Percentiles rank a stretch among this genome's conserved stretches.
Evolutionary conservation across 2,888 invertebrate genomes (phyloP).

Genomic region (Theristus sp.): DNA sequence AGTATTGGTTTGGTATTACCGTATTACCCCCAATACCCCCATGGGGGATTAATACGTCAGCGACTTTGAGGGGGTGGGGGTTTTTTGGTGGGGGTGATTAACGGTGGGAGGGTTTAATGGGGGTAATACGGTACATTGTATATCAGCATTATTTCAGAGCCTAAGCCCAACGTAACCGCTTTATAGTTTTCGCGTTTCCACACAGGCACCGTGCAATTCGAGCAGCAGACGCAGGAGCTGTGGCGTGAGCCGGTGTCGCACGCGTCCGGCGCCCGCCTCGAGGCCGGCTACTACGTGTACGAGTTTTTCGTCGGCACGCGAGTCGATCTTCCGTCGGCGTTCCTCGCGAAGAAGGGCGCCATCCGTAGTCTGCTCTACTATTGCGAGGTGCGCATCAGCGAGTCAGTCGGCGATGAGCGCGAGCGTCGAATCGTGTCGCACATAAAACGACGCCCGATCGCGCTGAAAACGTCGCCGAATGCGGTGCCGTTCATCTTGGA

Average conservation of each 20-base stretch:
- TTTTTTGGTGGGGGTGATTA: no score
- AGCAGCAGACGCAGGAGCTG: slow-evolving; percentile 1
- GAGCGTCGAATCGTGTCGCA: not conserved
- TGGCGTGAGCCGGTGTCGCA: not conserved
- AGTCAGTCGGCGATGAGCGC: not conserved
- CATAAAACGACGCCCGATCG: slow-evolving; percentile 3
- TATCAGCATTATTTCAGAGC: no score
- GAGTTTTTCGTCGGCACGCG: slow-evolving; percentile 7
- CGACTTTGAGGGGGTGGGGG: no score
- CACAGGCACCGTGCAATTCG: not conserved
- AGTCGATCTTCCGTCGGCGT: not conserved
- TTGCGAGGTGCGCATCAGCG: not conserved
- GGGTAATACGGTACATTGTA: no score
- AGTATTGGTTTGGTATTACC: no score
- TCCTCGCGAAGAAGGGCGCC: not conserved
- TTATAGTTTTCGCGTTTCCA: no score
- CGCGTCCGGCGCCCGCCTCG: not conserved
- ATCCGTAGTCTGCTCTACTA: slow-evolving; percentile 2
- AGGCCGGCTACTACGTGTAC: slow-evolving; percentile 6
- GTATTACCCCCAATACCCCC: no score
- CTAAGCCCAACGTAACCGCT: not conserved
- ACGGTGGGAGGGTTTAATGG: no score
- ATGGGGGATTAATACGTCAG: no score
- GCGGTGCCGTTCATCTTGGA: not conserved
- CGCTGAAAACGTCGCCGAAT: not conserved